These are phyloP conservation scores for Sebastes ruberrimus DNA, from an alignment of 2,797 vertebrate species.

Conservation along the genomic window DNA sequence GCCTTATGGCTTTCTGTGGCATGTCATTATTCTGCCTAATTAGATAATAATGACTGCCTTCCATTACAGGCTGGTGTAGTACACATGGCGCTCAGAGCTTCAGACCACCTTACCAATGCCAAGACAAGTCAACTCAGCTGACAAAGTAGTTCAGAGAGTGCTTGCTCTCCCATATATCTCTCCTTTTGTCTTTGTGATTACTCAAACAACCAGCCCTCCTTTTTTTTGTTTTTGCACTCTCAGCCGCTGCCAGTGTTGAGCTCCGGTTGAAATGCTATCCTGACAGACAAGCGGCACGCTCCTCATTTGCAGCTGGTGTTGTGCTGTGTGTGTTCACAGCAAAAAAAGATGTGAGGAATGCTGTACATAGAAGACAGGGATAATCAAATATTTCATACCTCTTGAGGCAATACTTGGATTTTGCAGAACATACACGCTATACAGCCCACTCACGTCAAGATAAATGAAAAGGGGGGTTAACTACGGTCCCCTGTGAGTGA, in stretches of 20 bases:
- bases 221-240: conserved; percentile 6
- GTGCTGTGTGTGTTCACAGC: conserved; percentile 4
- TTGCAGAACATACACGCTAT: neutral
- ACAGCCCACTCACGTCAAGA: neutral
- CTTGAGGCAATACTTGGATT: neutral
- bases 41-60: conserved; percentile 85
- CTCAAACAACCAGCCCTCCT: conserved; percentile 1
- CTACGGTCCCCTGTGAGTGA: neutral
- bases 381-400: neutral
- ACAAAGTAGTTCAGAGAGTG: conserved; percentile 45
- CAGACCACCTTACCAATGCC: conserved; percentile 60
- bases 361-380: neutral
- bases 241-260: conserved; percentile 28
- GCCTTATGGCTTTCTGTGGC: conserved; percentile 74
- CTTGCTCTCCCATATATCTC: conserved; percentile 27
- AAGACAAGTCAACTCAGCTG: conserved; percentile 59
- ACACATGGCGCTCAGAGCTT: conserved; percentile 59
- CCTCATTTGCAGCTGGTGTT: conserved; percentile 28
- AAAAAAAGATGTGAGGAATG: neutral
- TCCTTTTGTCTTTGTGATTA: conserved; percentile 50
- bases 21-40: conserved; percentile 82
- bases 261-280: conserved; percentile 1
- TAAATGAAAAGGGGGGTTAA: neutral
- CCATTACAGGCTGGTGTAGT: conserved; percentile 73
- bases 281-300: conserved; percentile 3